phyloP scores from a whole-genome alignment of 2,888 invertebrate species.

The Serrognathus titanus region DNA sequence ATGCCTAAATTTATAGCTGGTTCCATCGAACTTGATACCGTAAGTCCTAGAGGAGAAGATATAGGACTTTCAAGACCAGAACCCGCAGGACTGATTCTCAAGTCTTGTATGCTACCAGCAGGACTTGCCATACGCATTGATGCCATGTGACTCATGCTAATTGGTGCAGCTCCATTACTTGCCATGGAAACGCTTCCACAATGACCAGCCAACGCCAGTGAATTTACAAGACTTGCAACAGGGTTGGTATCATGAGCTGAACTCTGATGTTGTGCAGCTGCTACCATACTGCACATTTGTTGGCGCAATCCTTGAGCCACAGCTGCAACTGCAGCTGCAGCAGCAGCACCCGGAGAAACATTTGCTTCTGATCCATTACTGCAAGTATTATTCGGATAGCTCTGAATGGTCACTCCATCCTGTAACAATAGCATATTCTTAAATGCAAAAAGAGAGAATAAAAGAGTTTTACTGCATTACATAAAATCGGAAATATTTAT shows the following conservation, averaged over 20 bases:
- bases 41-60: constrained; percentile 60
- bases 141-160: constrained; percentile 44
- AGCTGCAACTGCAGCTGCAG: constrained; percentile 81
- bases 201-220: constrained; percentile 46
- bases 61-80: constrained; percentile 56
- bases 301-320: constrained; percentile 82
- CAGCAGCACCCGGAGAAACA: constrained; percentile 67
- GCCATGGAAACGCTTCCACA: constrained; percentile 41
- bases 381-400: constrained; percentile 58
- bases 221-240: constrained; percentile 47
- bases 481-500: too few relatives aligned
- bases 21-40: constrained; percentile 51
- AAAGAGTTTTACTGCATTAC: too few relatives aligned
- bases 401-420: constrained; percentile 60
- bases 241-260: constrained; percentile 47
- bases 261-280: constrained; percentile 60
- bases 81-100: constrained; percentile 51
- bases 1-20: constrained; percentile 47
- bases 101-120: constrained; percentile 49
- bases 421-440: constrained; percentile 45
- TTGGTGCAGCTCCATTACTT: constrained; percentile 45
- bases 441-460: too few relatives aligned
- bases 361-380: constrained; percentile 58
- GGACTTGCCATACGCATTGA: constrained; percentile 49
- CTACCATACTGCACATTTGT: constrained; percentile 83